Conservation (phyloP, 2,113 vertebrate genomes). For the Ploceus nigricollis region DNA sequence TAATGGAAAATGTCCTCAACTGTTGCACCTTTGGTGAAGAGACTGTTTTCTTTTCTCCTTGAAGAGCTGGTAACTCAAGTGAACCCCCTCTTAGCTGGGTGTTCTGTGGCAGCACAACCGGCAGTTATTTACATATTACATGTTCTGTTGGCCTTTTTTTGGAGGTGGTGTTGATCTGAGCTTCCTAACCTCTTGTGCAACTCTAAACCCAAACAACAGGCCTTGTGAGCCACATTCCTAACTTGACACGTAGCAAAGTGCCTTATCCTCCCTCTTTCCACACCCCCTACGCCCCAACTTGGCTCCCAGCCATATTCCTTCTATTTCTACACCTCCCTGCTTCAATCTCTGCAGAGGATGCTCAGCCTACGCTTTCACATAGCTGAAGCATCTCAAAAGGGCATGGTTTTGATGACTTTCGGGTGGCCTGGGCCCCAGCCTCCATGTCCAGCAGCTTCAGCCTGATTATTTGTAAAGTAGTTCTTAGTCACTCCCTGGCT, state of each 20-base stretch:
- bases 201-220: background rate
- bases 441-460: background rate
- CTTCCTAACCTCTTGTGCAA: background rate
- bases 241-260: background rate
- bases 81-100: background rate
- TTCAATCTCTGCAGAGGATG: background rate
- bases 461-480: background rate
- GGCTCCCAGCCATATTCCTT: background rate
- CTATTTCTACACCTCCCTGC: background rate
- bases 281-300: background rate
- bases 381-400: background rate
- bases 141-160: background rate
- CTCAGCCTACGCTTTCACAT: rapidly evolving
- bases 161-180: background rate
- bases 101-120: background rate
- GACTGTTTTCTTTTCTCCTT: background rate
- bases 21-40: background rate
- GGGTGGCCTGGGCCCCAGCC: background rate
- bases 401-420: background rate
- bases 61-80: background rate
- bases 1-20: background rate
- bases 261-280: background rate
- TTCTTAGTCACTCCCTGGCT: background rate
- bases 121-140: background rate
- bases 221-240: background rate